phyloP scores from a whole-genome alignment of 2,797 vertebrate genomes.

The Potorous gilbertii region DNA sequence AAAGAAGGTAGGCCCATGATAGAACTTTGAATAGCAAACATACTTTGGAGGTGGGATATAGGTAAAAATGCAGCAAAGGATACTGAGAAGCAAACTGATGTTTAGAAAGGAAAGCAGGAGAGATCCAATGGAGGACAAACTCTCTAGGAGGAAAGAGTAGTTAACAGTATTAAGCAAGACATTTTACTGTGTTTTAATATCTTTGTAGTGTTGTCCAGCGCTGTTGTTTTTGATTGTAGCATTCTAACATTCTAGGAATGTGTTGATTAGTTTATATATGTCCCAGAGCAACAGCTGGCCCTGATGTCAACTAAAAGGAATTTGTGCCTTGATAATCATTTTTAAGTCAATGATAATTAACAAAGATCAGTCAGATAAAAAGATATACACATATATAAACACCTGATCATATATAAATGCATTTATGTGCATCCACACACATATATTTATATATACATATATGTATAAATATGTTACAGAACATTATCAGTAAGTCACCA shows the following conservation, averaged over 20 bases:
- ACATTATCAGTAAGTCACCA: not conserved
- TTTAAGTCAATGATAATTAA: not conserved
- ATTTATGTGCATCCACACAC: not conserved
- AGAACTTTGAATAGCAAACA: not conserved
- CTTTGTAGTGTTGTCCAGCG: not conserved
- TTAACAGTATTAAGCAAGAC: not conserved
- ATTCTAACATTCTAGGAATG: not conserved
- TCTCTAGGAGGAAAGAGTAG: not conserved
- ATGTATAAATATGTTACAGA: not conserved
- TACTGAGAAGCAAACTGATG: not conserved
- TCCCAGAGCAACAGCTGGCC: not conserved
- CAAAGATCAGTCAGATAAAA: not conserved
- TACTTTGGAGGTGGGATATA: not conserved
- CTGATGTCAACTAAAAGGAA: not conserved
- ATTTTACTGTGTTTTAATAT: not conserved
- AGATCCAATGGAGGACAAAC: not conserved
- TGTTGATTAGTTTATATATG: not conserved
- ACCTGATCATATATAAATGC: not conserved
- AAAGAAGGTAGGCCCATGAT: not conserved
- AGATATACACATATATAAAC: not conserved
- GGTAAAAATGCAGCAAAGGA: not conserved
- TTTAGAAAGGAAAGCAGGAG: not conserved
- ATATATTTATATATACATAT: not conserved
- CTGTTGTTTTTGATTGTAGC: not conserved
- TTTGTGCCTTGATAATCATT: not conserved